A percentile compares a stretch with the other conserved stretches of the same genome.
Evolutionary conservation across 2,888 invertebrate genomes (phyloP).

Genomic region (Heteromyza rotundicornis): DNA sequence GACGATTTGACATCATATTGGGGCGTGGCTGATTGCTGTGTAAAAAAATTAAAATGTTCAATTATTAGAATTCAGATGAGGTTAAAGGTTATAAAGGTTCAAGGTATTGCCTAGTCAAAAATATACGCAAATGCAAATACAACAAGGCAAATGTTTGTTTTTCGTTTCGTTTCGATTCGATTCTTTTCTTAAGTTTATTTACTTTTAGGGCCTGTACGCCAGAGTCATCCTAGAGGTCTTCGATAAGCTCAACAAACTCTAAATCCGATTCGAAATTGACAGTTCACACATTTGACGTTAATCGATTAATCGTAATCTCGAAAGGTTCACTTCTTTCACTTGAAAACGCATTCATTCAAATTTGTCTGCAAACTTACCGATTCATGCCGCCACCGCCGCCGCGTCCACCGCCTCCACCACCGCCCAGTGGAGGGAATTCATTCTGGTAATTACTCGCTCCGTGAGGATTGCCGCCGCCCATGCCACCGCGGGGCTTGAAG

Average conservation of each 20-base stretch:
- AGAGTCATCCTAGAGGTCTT: too few relatives aligned
- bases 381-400: constrained; percentile 40
- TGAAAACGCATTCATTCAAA: too few relatives aligned
- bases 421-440: constrained; percentile 54
- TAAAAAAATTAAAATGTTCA: constrained; percentile 33
- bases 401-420: constrained; percentile 18
- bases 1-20: constrained; percentile 57
- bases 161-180: too few relatives aligned
- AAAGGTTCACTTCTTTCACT: too few relatives aligned
- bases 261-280: too few relatives aligned
- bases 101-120: neutral
- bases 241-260: too few relatives aligned
- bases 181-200: too few relatives aligned
- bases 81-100: too few relatives aligned
- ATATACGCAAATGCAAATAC: neutral
- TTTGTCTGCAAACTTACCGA: constrained; percentile 43
- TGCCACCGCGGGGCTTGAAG: constrained; percentile 32
- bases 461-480: constrained; percentile 24
- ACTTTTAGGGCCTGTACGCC: too few relatives aligned
- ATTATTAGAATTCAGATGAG: neutral
- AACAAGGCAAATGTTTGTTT: neutral
- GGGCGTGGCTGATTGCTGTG: constrained; percentile 58
- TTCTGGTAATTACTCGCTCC: constrained; percentile 47
- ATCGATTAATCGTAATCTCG: too few relatives aligned
- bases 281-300: too few relatives aligned